A percentile compares a stretch with the other conserved stretches of the same genome.
These are phyloP conservation scores for Zosterops pallidus DNA, from an alignment of 2,113 vertebrate species.

Conservation along the genomic window DNA sequence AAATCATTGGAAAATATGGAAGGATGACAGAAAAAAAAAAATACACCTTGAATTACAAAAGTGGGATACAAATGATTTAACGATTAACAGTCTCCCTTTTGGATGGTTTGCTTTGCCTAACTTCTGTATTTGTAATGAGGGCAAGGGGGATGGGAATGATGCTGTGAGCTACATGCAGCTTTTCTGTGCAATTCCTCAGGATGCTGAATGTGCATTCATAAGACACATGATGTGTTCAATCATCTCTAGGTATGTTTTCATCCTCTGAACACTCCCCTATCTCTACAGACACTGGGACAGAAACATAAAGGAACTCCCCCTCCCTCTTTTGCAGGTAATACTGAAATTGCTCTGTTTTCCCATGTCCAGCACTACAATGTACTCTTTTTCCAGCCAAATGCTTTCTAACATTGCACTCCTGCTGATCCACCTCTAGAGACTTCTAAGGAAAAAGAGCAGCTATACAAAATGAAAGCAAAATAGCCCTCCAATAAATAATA, in stretches of 20 bases:
- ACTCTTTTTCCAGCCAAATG: background rate
- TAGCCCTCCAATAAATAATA: background rate
- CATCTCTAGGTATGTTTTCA: background rate
- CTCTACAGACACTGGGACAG: background rate
- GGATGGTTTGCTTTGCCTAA: background rate
- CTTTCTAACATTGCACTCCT: background rate
- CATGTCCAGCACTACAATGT: background rate
- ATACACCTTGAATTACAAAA: background rate
- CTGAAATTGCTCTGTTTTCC: background rate
- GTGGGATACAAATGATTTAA: background rate
- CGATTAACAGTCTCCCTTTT: background rate
- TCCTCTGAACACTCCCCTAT: background rate
- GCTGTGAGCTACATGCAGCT: background rate
- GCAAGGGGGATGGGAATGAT: background rate
- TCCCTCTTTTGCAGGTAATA: background rate
- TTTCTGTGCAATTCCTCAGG: background rate
- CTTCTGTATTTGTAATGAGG: background rate
- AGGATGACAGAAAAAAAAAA: background rate
- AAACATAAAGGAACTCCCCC: background rate
- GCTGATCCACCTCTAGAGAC: background rate
- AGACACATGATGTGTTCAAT: background rate
- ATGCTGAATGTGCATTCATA: background rate
- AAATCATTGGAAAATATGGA: background rate
- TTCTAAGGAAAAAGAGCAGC: background rate
- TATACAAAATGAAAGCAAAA: slow-evolving; percentile 36